A percentile compares a stretch with the other conserved stretches of the same genome.
Conservation (phyloP, 2,797 vertebrate genomes). For the Phoxinus dragarum region DNA sequence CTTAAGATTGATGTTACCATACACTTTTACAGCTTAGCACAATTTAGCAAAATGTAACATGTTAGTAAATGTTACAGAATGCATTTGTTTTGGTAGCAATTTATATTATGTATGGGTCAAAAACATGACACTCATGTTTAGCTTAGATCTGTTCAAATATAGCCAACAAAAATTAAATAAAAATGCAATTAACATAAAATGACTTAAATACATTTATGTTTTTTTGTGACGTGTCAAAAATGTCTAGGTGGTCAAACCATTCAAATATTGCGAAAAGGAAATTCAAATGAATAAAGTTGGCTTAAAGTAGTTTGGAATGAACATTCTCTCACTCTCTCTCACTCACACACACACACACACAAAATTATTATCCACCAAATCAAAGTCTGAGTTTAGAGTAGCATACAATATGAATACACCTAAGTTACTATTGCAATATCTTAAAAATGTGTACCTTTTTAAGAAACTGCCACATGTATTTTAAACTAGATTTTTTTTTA, state of each 20-base stretch:
- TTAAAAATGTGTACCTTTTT: not conserved
- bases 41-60: slow-evolving; percentile 9
- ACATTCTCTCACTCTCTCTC: too few species aligned
- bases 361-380: not conserved
- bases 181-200: not conserved
- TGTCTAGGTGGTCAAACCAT: not conserved
- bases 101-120: not conserved
- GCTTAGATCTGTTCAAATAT: not conserved
- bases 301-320: not conserved
- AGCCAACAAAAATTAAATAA: not conserved
- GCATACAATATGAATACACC: not conserved
- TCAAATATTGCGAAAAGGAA: not conserved
- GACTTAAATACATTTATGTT: not conserved
- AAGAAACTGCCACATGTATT: not conserved
- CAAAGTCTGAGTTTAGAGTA: not conserved
- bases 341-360: too few species aligned
- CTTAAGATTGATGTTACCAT: not conserved
- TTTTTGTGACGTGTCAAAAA: not conserved
- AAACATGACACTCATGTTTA: not conserved
- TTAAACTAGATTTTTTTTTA: not conserved
- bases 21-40: not conserved
- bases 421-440: not conserved
- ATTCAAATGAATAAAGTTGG: not conserved
- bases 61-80: slow-evolving; percentile 8
- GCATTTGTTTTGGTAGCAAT: not conserved